Evolutionary conservation across 2,888 invertebrate genomes (phyloP), one percentile per base, ranked within the genome.

Genomic region (Galeopsomyia nigrocyanea): DNA sequence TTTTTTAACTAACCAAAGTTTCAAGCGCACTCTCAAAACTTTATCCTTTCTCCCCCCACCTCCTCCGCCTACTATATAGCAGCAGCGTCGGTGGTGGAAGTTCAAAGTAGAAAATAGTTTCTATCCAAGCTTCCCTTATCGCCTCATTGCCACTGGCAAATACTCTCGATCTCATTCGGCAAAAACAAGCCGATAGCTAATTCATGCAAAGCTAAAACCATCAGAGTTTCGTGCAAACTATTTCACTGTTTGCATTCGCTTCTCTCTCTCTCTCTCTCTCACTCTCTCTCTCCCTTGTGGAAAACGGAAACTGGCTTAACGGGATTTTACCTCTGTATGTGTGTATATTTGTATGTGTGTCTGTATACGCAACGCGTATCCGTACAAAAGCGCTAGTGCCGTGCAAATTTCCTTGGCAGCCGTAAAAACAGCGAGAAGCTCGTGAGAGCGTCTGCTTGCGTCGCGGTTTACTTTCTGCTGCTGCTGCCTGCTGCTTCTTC

Each of bases 131-230:
- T 39, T 39, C 39, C 39, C 39, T 39, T 39, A 39, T 62, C 50
- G 50, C 62, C 13, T 60, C 60, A 60, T 60, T 56, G 56, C 56
- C 39, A 14, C 17, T 6, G 17, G 22, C 21, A 46, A 46, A 39
- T 31, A 62, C 62, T 31, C 50, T 9, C 21, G 21, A 62, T 31
- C 62, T 62, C 50, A 55, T 46, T 55, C 49, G 39, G 39, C 65
- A 65, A 56, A 56, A 56, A 65, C 56, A 65, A 65, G 26, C 49
- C 65, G 56, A 65, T 65, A 65, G 55, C 65, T 65, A 65, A 65
- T 65, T 65, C 56, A 65, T 65, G 56, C 65, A 55, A n/a, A 17
- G 62, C 62, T 16, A 49, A 50, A n/a, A 26, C n/a, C 50, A 22
- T 62, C 62, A 31, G 22, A 56, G 39, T 39, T 39, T 39, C 39